Percentiles rank a stretch among this genome's conserved stretches.
These are phyloP conservation scores for Arvicanthis niloticus DNA, from an alignment of 2,113 vertebrate genomes.

Conservation along the genomic window DNA sequence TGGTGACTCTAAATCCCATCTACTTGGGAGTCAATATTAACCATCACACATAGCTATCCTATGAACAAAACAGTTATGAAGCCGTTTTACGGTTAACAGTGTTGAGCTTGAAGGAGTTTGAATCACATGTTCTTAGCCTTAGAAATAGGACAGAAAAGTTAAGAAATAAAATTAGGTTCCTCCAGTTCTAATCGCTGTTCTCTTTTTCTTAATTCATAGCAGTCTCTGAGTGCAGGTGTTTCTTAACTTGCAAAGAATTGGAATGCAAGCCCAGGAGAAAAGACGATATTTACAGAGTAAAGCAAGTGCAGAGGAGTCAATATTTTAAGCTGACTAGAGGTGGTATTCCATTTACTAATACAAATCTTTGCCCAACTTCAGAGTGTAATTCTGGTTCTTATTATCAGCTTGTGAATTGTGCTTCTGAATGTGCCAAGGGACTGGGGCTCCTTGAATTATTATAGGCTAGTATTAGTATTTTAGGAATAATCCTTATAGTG, in stretches of 20 bases:
- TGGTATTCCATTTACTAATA: constrained; percentile 23
- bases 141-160: neutral
- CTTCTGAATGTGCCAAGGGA: neutral
- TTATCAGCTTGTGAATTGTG: neutral
- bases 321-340: neutral
- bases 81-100: neutral
- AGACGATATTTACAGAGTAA: neutral
- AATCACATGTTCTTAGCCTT: neutral
- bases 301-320: neutral
- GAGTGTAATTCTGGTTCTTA: constrained; percentile 3
- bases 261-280: neutral
- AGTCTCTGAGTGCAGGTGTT: neutral
- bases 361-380: neutral
- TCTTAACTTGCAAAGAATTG: neutral
- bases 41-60: neutral
- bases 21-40: neutral
- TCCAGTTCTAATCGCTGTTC: neutral
- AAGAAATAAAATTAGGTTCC: constrained; percentile 42
- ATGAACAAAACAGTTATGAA: constrained; percentile 20
- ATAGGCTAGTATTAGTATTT: neutral
- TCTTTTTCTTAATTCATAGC: neutral
- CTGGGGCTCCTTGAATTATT: constrained; percentile 14
- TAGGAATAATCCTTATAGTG: neutral
- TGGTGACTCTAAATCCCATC: neutral
- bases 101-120: neutral